phyloP scores from a whole-genome alignment of 2,113 vertebrate genomes.

The Rostratula benghalensis region DNA sequence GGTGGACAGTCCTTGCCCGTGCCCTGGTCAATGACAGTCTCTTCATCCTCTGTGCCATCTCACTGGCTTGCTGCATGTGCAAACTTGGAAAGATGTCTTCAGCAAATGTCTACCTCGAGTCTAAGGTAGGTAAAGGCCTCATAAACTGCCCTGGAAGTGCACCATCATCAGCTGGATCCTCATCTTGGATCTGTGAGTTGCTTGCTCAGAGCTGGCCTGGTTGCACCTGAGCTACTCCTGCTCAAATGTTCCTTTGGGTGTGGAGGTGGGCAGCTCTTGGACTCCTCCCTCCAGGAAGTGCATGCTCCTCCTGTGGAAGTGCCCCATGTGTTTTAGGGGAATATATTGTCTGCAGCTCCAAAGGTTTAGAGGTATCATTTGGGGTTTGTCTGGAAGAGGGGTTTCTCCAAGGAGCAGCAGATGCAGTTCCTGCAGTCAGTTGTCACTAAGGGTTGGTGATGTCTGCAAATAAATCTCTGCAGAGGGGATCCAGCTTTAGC shows the following conservation, averaged over 20 bases:
- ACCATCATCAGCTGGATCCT: not conserved
- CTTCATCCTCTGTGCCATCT: constrained; percentile 92
- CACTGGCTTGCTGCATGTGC: constrained; percentile 90
- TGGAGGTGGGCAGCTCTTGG: not conserved
- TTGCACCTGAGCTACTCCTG: not conserved
- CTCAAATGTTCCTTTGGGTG: not conserved
- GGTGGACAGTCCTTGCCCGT: constrained; percentile 83
- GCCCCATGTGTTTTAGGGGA: not conserved
- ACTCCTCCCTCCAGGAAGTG: not conserved
- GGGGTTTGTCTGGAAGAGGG: not conserved
- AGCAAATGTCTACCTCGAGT: constrained; percentile 97
- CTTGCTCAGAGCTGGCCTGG: not conserved
- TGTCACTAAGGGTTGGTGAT: not conserved
- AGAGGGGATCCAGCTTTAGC: not conserved
- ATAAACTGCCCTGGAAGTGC: not conserved
- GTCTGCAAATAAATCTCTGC: not conserved
- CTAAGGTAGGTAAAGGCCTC: constrained; percentile 80
- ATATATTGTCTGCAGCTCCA: not conserved
- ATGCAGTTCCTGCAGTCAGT: not conserved
- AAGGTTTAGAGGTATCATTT: not conserved
- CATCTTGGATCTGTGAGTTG: not conserved
- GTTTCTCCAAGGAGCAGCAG: not conserved
- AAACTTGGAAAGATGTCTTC: constrained; percentile 95
- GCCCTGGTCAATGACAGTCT: constrained; percentile 92
- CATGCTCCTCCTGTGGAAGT: not conserved